Evolutionary conservation across 2,888 invertebrate genomes (phyloP).

Genomic region (Drosophila acutilabella): DNA sequence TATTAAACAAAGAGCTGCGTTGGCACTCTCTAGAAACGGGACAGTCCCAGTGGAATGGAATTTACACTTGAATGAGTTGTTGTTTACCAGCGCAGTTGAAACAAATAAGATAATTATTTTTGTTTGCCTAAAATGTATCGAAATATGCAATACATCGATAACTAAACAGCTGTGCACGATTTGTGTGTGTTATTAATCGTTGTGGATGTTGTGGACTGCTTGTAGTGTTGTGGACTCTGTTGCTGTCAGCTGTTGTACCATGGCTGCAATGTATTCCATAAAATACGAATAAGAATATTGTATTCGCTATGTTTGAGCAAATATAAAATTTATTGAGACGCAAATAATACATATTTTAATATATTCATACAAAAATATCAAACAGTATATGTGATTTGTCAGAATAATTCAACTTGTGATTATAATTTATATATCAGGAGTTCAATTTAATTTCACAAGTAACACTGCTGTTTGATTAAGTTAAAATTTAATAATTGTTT

Average conservation of each 20-base stretch:
- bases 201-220: constrained; percentile 16
- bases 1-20: constrained; percentile 3
- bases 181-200: neutral
- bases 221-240: neutral
- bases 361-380: too few relatives aligned
- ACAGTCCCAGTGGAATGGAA: constrained; percentile 17
- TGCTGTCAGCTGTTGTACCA: constrained; percentile 29
- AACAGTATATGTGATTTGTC: too few relatives aligned
- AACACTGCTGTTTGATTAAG: too few relatives aligned
- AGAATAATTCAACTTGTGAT: too few relatives aligned
- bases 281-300: too few relatives aligned
- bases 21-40: neutral
- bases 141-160: constrained; percentile 13
- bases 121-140: constrained; percentile 35
- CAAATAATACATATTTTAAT: too few relatives aligned
- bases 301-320: too few relatives aligned
- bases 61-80: constrained; percentile 8
- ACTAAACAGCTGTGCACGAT: constrained; percentile 37
- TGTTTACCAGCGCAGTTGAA: constrained; percentile 17
- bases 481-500: too few relatives aligned
- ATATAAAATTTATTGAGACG: too few relatives aligned
- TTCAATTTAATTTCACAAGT: too few relatives aligned
- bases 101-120: constrained; percentile 32
- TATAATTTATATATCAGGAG: too few relatives aligned
- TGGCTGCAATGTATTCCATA: constrained; percentile 1